phyloP scores from a whole-genome alignment of 2,797 vertebrate species.

The Megalops cyprinoides region DNA sequence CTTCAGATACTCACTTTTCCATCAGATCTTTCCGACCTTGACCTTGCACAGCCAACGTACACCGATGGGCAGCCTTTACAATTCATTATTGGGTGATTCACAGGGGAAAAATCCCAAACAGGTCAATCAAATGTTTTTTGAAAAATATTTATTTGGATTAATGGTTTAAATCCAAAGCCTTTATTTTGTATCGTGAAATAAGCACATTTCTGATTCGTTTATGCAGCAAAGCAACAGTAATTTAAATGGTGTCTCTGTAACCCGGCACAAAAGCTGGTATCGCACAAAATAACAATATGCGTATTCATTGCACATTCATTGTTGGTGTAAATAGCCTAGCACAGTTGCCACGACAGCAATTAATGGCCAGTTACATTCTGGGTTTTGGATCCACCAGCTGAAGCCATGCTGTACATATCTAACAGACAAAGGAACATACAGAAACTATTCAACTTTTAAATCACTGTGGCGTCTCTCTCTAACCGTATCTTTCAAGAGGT shows the following conservation, averaged over 20 bases:
- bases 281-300: neutral
- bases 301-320: constrained; percentile 35
- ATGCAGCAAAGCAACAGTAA: neutral
- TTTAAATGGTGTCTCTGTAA: constrained; percentile 10
- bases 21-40: neutral
- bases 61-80: too few relatives aligned
- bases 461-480: neutral
- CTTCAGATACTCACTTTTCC: neutral
- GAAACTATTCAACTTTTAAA: too few relatives aligned
- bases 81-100: too few relatives aligned
- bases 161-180: neutral
- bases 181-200: neutral
- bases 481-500: too few relatives aligned
- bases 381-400: constrained; percentile 51
- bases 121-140: neutral
- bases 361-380: constrained; percentile 68
- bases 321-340: constrained; percentile 65
- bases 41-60: too few relatives aligned
- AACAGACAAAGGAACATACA: neutral
- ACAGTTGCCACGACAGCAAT: constrained; percentile 74
- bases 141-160: neutral
- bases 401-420: constrained; percentile 42
- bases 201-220: neutral
- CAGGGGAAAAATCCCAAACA: neutral
- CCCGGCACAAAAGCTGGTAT: neutral